phyloP scores from a whole-genome alignment of 2,797 vertebrate species.

The Scolopax rusticola region DNA sequence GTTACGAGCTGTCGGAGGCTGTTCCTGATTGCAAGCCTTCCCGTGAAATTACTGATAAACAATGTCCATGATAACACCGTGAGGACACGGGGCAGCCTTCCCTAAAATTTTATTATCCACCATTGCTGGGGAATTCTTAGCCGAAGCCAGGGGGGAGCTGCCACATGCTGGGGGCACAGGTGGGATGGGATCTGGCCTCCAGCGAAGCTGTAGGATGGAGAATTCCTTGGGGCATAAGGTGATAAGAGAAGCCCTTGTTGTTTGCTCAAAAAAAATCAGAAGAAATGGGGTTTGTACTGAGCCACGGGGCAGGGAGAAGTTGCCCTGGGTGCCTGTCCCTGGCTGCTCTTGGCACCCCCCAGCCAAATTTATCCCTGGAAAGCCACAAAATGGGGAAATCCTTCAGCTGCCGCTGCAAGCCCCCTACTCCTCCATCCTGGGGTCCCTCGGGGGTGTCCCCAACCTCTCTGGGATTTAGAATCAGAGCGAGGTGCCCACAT shows the following conservation, averaged over 20 bases:
- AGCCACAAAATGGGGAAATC: not conserved
- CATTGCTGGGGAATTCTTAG: not conserved
- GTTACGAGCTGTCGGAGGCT: constrained; percentile 55
- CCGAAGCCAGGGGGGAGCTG: not conserved
- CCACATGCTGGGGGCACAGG: fast-evolving
- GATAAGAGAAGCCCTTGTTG: not conserved
- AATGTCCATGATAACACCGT: constrained; percentile 11
- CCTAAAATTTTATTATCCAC: not conserved
- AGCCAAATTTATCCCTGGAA: fast-evolving
- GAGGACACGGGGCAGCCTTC: constrained; percentile 5
- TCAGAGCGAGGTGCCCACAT: fast-evolving
- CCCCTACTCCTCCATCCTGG: fast-evolving
- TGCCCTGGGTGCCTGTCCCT: fast-evolving
- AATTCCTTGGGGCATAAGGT: fast-evolving
- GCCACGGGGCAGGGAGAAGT: fast-evolving
- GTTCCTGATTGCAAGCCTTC: constrained; percentile 61
- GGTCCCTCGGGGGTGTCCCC: not conserved
- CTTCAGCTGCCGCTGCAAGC: fast-evolving
- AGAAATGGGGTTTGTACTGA: not conserved
- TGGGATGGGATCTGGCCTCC: fast-evolving
- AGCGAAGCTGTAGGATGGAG: fast-evolving
- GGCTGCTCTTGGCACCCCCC: not conserved
- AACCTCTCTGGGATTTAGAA: not conserved
- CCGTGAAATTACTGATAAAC: constrained; percentile 58
- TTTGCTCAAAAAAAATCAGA: not conserved